Evolutionary conservation across 2,113 vertebrate genomes (phyloP), one percentile per base, ranked within the genome.

Genomic region (Spea bombifrons): DNA sequence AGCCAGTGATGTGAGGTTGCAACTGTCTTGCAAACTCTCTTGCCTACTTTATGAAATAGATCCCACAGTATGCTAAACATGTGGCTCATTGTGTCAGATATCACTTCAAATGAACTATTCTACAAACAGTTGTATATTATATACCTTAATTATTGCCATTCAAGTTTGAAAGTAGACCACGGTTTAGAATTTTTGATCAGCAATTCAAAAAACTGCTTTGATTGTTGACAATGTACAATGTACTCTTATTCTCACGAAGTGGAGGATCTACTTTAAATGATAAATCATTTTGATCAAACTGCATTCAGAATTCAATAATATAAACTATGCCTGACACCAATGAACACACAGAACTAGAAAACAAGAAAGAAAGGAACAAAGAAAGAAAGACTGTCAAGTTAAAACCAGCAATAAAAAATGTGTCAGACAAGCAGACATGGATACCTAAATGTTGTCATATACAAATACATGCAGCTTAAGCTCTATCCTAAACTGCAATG

Each of bases 271-370:
- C 30, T 30, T 30, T 30, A 1, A 30, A 30, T 30, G 30, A 30
- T 30, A 44, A 59, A 73, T 65, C 44, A 47, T 47, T 74, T 63
- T 63, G 72, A 74, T 74, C 43, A 48, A 61, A 65, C 55, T 43
- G 55, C 47, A 52, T 12, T 49, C 44, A 49, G 9, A 75, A 75
- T 65, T 75, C 73, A 75, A 75, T 75, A 50, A 75, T 61, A 75
- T 17, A 64, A 12, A 59, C 55, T 59, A 65, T 61, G 65, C 8
- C 47, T 43, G 73, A 75, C 6, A 65, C 71, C 73, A 74, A 57
- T 64, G 73, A 49, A 12, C 49, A 3, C 13, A 43, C 57, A 74
- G 59, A 61, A 63, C 44, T 45, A 63, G 16, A 47, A 74, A 74
- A n/a, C 64, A 46, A 17, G 9, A 66, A 64, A 74, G 53, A 49